Evolutionary conservation across 2,888 invertebrate genomes (phyloP), one percentile per base, ranked within the genome.

Genomic region (Dinocampus coccinellae): DNA sequence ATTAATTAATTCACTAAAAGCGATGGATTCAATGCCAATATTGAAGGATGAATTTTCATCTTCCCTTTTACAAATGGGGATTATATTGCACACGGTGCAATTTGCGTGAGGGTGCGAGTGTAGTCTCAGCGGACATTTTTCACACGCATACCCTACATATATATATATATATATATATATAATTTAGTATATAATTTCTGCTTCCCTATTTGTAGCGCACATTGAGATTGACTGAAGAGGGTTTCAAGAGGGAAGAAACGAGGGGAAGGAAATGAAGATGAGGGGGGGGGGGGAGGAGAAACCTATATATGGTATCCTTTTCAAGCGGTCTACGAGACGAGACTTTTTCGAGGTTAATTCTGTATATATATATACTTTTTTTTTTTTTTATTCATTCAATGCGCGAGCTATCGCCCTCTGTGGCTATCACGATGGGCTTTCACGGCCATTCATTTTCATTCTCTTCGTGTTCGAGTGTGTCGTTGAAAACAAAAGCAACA

Each of bases 101-200:
- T 79, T 79, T 79, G 78, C 69, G 75, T 77, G 76, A 72, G 66
- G 26, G 66, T 58, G 16, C 24, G 62, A 73, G 77, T 79, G 78
- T 80, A 79, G 77, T 75, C 76, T 80, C 77, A 76, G 73, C 73
- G 76, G 77, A 73, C 75, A 76, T 77, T 75, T 80, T 79, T 80
- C 77, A 79, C 76, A 76, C 69, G 75, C 68, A 74, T n/a, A 39
- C 39, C 57, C 74, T 22, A n/a, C 62, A 53, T 34, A 67, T 39
- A 34, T 4, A 29, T 7, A 26, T n/a, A 13, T 24, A 24, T 26
- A 13, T 57, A 26, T n/a, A n/a, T 57, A 24, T 7, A 10, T 6
- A 10, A 24, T 29, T 7, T 29, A 7, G 3, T 29, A 29, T 24
- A 7, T 57, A 57, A 29, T 36, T 39, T 10, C 42, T n/a, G 26